Conservation (phyloP, 2,888 invertebrate genomes). For the Troides oblongomaculatus region DNA sequence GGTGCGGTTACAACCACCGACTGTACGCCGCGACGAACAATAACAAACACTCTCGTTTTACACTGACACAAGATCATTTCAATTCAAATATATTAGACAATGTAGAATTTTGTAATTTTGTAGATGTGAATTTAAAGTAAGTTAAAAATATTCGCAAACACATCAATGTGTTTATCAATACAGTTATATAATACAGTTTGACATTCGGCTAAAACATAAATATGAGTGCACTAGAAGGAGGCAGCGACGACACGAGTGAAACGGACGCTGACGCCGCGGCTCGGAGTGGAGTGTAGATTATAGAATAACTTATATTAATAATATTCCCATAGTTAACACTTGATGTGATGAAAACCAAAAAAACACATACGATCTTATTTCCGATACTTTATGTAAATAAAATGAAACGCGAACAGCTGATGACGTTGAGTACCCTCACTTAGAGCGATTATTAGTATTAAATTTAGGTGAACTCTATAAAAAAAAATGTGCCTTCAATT, state of each 20-base stretch:
- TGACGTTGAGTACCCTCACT: conserved; percentile 13
- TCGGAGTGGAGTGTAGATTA: conserved; percentile 56
- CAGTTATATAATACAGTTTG: too few species aligned
- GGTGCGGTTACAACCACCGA: too few species aligned
- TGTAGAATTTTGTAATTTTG: neutral
- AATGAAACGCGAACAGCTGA: conserved; percentile 9
- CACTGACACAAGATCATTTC: too few species aligned
- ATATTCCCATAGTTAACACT: conserved; percentile 69
- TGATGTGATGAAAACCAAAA: conserved; percentile 78
- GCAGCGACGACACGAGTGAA: conserved; percentile 17
- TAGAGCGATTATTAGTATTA: conserved; percentile 34
- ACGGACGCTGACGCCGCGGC: conserved; percentile 42
- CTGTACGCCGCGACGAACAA: too few species aligned
- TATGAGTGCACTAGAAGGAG: neutral
- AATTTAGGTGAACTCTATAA: conserved; percentile 63
- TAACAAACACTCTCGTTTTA: too few species aligned
- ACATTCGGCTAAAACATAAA: neutral
- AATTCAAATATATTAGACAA: too few species aligned
- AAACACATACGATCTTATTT: conserved; percentile 48
- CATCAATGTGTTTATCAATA: too few species aligned
- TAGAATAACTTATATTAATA: conserved; percentile 42
- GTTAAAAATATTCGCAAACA: too few species aligned
- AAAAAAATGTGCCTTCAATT: conserved; percentile 74
- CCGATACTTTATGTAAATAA: conserved; percentile 37
- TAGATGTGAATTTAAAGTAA: neutral